phyloP scores from a whole-genome alignment of 1,140 invertebrate species.

The Eumeta japonica region DNA sequence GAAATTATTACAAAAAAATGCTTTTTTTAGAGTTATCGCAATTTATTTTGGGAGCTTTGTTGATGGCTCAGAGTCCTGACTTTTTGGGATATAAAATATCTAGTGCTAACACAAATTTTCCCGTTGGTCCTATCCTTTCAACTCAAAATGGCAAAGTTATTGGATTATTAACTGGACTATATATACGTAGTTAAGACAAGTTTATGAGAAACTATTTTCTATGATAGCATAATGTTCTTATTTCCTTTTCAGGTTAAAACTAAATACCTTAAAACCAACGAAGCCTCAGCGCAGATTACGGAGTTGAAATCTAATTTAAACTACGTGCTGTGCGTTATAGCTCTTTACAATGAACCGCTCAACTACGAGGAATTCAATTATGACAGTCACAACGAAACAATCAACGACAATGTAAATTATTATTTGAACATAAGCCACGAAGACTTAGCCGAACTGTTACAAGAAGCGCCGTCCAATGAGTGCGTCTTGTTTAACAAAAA shows the following conservation, averaged over 20 bases:
- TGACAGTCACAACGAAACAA: slow-evolving; percentile 23
- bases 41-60: no score
- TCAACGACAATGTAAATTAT: slow-evolving; percentile 20
- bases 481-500: slow-evolving; percentile 37
- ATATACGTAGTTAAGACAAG: no score
- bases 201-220: no score
- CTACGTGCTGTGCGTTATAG: slow-evolving; percentile 40
- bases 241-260: slow-evolving; percentile 33
- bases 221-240: no score
- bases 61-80: no score
- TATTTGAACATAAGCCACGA: slow-evolving; percentile 32
- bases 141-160: no score
- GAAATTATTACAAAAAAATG: no score
- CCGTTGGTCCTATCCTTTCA: no score
- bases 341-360: slow-evolving; percentile 30
- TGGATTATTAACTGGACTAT: no score
- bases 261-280: slow-evolving; percentile 35
- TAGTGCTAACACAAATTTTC: no score
- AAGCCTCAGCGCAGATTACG: slow-evolving; percentile 32
- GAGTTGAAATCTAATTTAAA: slow-evolving; percentile 33
- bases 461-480: slow-evolving; percentile 36
- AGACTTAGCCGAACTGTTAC: slow-evolving; percentile 25
- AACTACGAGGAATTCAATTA: slow-evolving; percentile 21
- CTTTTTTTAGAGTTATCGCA: no score
- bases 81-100: no score